A percentile compares a stretch with the other conserved stretches of the same genome.
These are phyloP conservation scores for Megalurothrips usitatus DNA, from an alignment of 2,888 invertebrate genomes.

Conservation along the genomic window DNA sequence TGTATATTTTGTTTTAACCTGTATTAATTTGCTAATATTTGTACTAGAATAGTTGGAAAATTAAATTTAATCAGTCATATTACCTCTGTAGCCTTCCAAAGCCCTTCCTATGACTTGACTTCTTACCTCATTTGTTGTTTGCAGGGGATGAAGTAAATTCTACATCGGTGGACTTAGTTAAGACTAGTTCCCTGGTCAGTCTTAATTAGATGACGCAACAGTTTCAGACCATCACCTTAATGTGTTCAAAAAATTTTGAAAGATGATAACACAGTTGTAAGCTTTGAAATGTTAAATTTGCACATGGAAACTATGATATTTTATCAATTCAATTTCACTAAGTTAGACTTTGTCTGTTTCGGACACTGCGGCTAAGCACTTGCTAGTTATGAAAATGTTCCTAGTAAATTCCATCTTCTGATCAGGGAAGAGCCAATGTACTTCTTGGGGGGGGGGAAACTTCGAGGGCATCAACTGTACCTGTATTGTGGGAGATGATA, in stretches of 20 bases:
- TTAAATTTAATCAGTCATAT: background rate
- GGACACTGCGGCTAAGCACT: background rate
- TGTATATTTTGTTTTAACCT: background rate
- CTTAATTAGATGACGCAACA: background rate
- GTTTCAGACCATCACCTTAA: background rate
- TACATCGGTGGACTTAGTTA: background rate
- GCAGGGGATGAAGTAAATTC: background rate
- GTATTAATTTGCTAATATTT: background rate
- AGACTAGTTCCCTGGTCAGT: conserved; percentile 19
- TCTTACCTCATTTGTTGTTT: background rate
- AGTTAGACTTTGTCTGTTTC: no score
- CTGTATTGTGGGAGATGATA: background rate
- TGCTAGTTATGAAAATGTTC: background rate
- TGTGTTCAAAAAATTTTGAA: conserved; percentile 8
- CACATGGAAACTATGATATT: background rate
- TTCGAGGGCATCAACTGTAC: background rate
- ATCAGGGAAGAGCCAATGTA: no score
- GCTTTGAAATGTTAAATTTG: background rate
- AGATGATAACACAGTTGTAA: background rate
- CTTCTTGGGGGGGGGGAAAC: background rate
- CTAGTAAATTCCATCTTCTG: background rate
- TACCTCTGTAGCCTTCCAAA: background rate
- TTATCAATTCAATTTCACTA: no score
- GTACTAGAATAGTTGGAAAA: background rate
- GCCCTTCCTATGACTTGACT: background rate